Conservation (phyloP, 2,888 invertebrate species). For the Philonicus albiceps region DNA sequence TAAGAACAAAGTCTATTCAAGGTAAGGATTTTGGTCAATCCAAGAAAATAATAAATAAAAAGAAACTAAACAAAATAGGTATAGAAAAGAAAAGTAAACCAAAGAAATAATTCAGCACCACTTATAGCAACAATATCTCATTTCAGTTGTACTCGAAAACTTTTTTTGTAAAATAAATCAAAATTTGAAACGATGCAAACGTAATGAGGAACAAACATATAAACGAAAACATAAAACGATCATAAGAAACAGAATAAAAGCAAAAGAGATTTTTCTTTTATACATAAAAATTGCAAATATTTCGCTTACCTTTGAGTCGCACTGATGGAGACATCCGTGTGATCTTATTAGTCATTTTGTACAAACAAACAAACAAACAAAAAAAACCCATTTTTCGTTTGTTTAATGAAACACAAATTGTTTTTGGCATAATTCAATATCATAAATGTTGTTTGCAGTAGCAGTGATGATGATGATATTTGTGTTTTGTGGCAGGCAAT, state of each 20-base stretch:
- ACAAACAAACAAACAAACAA: too few relatives aligned
- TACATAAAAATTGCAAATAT: not conserved
- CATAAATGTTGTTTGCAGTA: slow-evolving; percentile 1
- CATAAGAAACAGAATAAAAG: slow-evolving; percentile 43
- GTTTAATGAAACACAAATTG: slow-evolving; percentile 1
- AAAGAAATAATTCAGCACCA: not conserved
- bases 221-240: slow-evolving; percentile 47
- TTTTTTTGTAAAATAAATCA: slow-evolving; percentile 46
- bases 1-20: not conserved
- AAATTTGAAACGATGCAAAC: slow-evolving; percentile 43
- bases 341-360: slow-evolving; percentile 54
- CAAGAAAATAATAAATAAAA: not conserved
- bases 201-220: slow-evolving; percentile 45
- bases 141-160: not conserved
- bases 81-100: not conserved
- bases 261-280: slow-evolving; percentile 30
- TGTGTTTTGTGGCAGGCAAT: slow-evolving; percentile 14
- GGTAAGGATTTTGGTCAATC: not conserved
- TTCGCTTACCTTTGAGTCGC: slow-evolving; percentile 63
- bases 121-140: not conserved
- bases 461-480: slow-evolving; percentile 15
- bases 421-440: slow-evolving; percentile 1
- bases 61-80: not conserved
- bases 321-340: slow-evolving; percentile 63
- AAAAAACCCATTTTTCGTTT: not conserved